Base-by-base conservation (phyloP, 2,113 vertebrate genomes). In the Mystacornis crossleyi region DNA sequence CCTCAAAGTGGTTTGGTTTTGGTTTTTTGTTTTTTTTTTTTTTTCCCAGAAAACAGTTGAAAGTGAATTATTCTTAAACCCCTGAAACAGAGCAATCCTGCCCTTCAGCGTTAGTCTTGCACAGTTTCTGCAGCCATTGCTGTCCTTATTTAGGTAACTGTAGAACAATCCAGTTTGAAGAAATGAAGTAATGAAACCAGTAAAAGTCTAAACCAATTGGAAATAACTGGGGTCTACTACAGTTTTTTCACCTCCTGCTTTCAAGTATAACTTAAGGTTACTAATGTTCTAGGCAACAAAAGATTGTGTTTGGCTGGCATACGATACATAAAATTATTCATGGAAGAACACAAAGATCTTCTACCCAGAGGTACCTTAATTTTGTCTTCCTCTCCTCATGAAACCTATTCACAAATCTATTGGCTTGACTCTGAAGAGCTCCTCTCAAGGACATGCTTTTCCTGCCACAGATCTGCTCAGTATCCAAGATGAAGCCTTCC, bases 361-460 rank as follows among this genome's bases (percentile, higher is more conserved):
- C 67, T 53, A 20, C 12, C 5, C 80, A 86, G 61, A 72, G 20
- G 77, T 97, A 99, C 99, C 99, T 98, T 72, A 99, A 99, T 86
- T 99, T 99, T 33, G 98, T 99, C 97, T 99, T 99, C 94, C 99
- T 98, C 54, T 99, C 99, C 58, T 99, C 99, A 20, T 99, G 99
- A 98, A 99, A 99, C 78, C 99, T 99, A 74, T 99, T 99, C 64
- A 99, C 99, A 91, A 99, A 99, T 96, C 98, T 99, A 86, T 99
- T 99, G 94, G 99, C 99, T 97, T 99, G 99, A 80, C 99, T 99
- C 97, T 99, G 99, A 93, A 99, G 99, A 31, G 99, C 98, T 96
- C 99, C 99, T 97, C 99, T 95, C 92, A 99, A 98, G 61, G 99
- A 99, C 94, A 98, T 98, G 36, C 99, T 99, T 92, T 98, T 98